Evolutionary conservation across 2,797 vertebrate genomes (phyloP), one percentile per base, ranked within the genome.

Genomic region (Artibeus jamaicensis): DNA sequence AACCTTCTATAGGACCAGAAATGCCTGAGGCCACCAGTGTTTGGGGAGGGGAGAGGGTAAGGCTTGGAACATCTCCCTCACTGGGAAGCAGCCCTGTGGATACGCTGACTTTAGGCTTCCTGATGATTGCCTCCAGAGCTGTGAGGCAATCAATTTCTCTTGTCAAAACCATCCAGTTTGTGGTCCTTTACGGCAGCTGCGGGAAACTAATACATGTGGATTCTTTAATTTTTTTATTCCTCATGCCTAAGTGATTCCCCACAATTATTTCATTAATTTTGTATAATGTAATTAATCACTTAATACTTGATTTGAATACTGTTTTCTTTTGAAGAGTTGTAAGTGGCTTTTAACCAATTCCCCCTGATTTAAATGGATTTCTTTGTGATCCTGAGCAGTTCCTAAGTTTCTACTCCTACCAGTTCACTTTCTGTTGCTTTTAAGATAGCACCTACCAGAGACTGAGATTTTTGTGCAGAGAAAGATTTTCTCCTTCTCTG

Each of bases 341-440:
- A 78, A 67, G 78, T 95, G 62, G 18, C 44, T 95, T 89, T 81
- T 18, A 87, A 16, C 18, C 4, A 68, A 7, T 18, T 2, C 9
- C 18, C 7, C 21, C 44, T 22, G 10, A 44, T 70, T 29, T 62
- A 55, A 55, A 26, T 6, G 11, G 3, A 73, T 93, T 92, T 46
- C 15, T 88, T 1, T 48, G 44, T 44, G 62, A 74, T 21, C 5
- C 32, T 39, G 26, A 65, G 22, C 12, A 59, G 11, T 57, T 44
- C 32, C 2, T 26, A 26, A 74, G 24, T 87, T 92, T 90, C 44
- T 57, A 6, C 26, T 82, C 1, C 22, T 29, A 65, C 24, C 6
- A 74, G 8, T 76, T 93, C 34, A 62, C 1, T 94, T 89, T 76
- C 32, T 83, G 5, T 85, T 86, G 39, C 48, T 86, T 77, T 91